Evolutionary conservation across 2,888 invertebrate species (phyloP), one percentile per base, ranked within the genome.

Genomic region (Tenodera sinensis): DNA sequence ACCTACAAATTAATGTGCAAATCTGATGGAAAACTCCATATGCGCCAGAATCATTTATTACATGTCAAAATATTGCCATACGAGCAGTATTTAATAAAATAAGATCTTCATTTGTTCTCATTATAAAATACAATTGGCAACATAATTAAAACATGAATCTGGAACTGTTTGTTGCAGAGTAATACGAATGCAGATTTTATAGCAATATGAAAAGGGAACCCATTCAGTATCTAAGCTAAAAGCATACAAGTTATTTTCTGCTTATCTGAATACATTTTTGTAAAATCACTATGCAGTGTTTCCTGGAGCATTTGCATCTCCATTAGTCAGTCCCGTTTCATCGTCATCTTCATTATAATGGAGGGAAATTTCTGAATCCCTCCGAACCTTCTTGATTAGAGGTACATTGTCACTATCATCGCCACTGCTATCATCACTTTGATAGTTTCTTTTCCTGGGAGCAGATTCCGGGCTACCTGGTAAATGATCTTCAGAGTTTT

Each of bases 271-370:
- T 71, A 71, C 20, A 71, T 71, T 9, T 42, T 42, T 42, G 25
- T 71, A 15, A 71, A 25, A 28, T 86, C 81, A 83, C 83, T 87
- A 82, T 2, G 82, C 42, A 82, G 81, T 42, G 30, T 28, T 34
- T 54, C 42, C 83, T 42, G 83, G n/a, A 82, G 83, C 54, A 83
- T 84, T 81, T 84, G 90, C 88, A 93, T 96, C 96, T 90, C 96
- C 96, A 93, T 96, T 96, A 91, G 96, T 94, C 91, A 95, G 94
- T 90, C 96, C 95, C 92, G 96, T 95, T n/a, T 96, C 95, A 87
- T 96, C 95, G 90, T 96, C 96, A 91, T 96, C 91, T 30, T 90
- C 96, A 92, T 96, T 96, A 93, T 96, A 96, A 93, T 96, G 96
- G 90, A 96, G 94, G 90, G 96, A 96, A 89, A 96, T 94, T 90